Evolutionary conservation across 2,797 vertebrate species (phyloP).

Genomic region (Euthynnus affinis): DNA sequence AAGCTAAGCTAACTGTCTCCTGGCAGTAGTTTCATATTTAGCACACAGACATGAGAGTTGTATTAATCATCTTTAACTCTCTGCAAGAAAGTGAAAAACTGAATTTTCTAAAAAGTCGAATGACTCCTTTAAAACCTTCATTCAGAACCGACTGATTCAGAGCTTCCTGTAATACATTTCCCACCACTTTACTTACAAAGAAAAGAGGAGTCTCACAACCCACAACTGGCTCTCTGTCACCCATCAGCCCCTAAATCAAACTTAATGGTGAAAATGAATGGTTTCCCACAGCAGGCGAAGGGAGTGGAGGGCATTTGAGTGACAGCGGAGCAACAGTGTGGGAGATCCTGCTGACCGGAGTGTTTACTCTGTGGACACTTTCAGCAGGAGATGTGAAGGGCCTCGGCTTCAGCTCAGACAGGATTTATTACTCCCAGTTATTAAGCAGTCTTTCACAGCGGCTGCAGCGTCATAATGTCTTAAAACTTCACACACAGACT

Average conservation of each 20-base stretch:
- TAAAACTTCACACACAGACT: slow-evolving; percentile 70
- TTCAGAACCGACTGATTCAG: slow-evolving; percentile 31
- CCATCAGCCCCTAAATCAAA: slow-evolving; percentile 72
- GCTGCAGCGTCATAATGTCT: slow-evolving; percentile 74
- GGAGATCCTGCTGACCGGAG: slow-evolving; percentile 80
- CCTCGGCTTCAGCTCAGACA: slow-evolving; percentile 72
- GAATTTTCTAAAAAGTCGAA: no score
- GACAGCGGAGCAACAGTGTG: slow-evolving; percentile 80
- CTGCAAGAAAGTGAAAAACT: not conserved
- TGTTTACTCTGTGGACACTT: slow-evolving; percentile 84
- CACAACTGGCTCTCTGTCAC: slow-evolving; percentile 39
- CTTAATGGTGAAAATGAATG: slow-evolving; percentile 69
- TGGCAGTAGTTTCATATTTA: no score
- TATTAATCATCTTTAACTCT: no score
- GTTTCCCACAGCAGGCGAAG: slow-evolving; percentile 71
- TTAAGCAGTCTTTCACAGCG: slow-evolving; percentile 78
- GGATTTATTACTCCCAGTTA: slow-evolving; percentile 84
- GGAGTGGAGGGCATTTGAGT: slow-evolving; percentile 69
- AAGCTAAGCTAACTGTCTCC: no score
- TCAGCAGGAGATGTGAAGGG: slow-evolving; percentile 78
- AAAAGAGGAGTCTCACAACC: slow-evolving; percentile 46
- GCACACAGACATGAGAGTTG: no score
- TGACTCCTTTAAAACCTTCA: slow-evolving; percentile 31
- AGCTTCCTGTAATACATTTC: slow-evolving; percentile 49
- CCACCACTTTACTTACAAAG: slow-evolving; percentile 43